phyloP scores from a whole-genome alignment of 2,113 vertebrate genomes.

The Meriones unguiculatus region DNA sequence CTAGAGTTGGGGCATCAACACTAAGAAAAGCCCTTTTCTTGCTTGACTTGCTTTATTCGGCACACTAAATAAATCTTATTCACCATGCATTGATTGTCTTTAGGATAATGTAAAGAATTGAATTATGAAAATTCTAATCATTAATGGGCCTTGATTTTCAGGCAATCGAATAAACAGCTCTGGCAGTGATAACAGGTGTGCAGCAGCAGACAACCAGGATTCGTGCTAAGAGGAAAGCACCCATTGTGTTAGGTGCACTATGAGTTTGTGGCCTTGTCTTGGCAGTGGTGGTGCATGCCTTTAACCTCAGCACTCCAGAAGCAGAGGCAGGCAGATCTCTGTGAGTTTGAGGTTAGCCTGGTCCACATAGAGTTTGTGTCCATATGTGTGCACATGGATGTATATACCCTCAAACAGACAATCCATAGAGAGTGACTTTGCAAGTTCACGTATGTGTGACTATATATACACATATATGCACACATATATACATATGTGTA shows the following conservation, averaged over 20 bases:
- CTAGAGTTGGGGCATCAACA: neutral
- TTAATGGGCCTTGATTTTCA: constrained; percentile 20
- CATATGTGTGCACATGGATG: neutral
- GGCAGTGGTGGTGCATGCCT: neutral
- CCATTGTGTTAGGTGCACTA: neutral
- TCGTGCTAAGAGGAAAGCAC: neutral
- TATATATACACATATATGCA: too few relatives aligned
- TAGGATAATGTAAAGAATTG: constrained; percentile 16
- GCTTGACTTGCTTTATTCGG: neutral
- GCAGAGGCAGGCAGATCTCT: neutral
- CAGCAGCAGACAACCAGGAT: too few relatives aligned
- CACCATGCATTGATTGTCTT: neutral
- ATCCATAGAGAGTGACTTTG: neutral
- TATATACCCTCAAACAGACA: neutral
- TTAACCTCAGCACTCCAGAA: neutral
- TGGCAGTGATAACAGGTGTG: neutral
- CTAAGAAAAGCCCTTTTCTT: neutral
- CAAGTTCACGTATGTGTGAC: neutral
- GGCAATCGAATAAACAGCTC: neutral
- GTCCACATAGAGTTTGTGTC: neutral
- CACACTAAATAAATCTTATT: constrained; percentile 25
- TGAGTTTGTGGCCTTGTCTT: neutral
- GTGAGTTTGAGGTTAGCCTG: neutral
- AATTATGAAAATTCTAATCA: constrained; percentile 37
- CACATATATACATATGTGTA: too few relatives aligned